Conservation (phyloP, 30 jellyfish, hydroid and myxozoan genomes). For the Mastigias papua region DNA sequence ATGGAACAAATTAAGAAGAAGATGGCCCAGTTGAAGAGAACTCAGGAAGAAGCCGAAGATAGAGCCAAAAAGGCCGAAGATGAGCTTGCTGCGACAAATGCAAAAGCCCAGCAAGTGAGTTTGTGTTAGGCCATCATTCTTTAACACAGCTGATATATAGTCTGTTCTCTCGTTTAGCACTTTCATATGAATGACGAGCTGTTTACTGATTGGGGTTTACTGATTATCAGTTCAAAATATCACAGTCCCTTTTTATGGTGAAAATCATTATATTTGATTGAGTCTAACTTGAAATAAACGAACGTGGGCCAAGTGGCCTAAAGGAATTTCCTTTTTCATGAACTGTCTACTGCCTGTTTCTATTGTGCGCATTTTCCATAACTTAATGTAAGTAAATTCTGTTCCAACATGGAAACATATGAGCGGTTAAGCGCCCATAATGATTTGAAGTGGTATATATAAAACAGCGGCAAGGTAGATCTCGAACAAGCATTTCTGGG, state of each 20-base stretch:
- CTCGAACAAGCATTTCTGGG: too few relatives aligned
- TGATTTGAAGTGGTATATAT: neutral
- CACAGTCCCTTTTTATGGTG: neutral
- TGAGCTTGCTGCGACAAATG: conserved; percentile 88
- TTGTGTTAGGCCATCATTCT: conserved; percentile 14
- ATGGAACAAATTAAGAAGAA: conserved; percentile 94
- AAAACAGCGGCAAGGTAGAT: too few relatives aligned
- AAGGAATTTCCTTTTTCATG: neutral
- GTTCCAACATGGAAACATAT: neutral
- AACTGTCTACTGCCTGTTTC: neutral
- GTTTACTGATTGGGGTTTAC: neutral
- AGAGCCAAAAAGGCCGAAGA: conserved; percentile 90
- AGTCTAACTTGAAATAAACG: too few relatives aligned
- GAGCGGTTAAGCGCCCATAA: neutral
- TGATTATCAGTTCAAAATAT: neutral
- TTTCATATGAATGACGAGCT: neutral
- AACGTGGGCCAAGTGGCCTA: neutral
- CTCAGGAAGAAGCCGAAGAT: conserved; percentile 92
- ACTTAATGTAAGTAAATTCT: neutral
- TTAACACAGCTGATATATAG: neutral
- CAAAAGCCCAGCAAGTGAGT: conserved; percentile 89
- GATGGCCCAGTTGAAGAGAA: conserved; percentile 84
- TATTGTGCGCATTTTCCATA: neutral
- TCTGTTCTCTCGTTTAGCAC: conserved; percentile 51
- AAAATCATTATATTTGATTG: too few relatives aligned